phyloP scores from a whole-genome alignment of 2,888 invertebrate species.

The Galerucella pusilla region DNA sequence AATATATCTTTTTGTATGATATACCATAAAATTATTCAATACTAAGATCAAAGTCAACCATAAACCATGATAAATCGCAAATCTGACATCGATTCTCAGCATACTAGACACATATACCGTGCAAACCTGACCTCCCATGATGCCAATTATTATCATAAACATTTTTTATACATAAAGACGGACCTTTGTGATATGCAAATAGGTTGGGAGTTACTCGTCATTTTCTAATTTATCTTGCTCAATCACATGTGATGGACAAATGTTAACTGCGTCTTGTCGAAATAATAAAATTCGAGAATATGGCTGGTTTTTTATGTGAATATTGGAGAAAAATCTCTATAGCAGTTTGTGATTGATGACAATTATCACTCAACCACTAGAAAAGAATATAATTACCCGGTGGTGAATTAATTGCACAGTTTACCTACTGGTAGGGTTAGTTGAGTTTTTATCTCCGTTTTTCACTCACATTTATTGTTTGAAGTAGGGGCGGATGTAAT shows the following conservation, averaged over 20 bases:
- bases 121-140: constrained; percentile 50
- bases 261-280: neutral
- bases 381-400: neutral
- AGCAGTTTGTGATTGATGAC: neutral
- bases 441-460: too few species aligned
- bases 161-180: constrained; percentile 3
- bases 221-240: neutral
- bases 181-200: neutral
- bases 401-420: too few species aligned
- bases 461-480: too few species aligned
- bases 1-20: neutral
- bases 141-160: constrained; percentile 43
- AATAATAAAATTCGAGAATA: neutral
- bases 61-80: constrained; percentile 16
- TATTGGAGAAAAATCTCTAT: neutral
- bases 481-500: too few species aligned
- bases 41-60: constrained; percentile 13
- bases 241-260: neutral
- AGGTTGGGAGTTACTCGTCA: neutral
- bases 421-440: too few species aligned
- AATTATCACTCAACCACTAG: neutral
- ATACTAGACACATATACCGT: constrained; percentile 33
- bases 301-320: neutral
- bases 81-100: constrained; percentile 35
- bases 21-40: constrained; percentile 4